Evolutionary conservation across 2,888 invertebrate species (phyloP).

Genomic region (Chrysolina americana): DNA sequence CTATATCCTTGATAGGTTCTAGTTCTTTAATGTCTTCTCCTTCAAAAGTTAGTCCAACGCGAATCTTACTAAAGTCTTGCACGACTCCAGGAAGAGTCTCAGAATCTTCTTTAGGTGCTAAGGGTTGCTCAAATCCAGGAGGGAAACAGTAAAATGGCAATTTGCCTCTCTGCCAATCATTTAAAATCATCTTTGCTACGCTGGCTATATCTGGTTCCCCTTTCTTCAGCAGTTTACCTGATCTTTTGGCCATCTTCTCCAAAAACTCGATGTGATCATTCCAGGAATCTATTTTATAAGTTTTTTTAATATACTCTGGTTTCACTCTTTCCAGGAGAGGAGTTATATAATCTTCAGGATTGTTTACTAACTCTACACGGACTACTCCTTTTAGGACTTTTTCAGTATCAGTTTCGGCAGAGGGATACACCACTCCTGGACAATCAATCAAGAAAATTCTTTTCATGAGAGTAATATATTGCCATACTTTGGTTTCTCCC

Average conservation of each 20-base stretch:
- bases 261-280: constrained; percentile 88
- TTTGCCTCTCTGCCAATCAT: constrained; percentile 99
- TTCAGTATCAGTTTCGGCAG: constrained; percentile 94
- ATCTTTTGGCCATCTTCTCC: constrained; percentile 88
- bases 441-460: constrained; percentile 98
- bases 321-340: constrained; percentile 90
- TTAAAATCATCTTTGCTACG: constrained; percentile 94
- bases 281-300: constrained; percentile 91
- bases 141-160: constrained; percentile 95
- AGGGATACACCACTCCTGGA: constrained; percentile 98
- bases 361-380: constrained; percentile 92
- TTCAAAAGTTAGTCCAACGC: constrained; percentile 73
- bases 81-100: constrained; percentile 73
- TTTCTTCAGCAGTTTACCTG: constrained; percentile 93
- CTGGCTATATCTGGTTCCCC: constrained; percentile 96
- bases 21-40: constrained; percentile 75
- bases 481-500: constrained; percentile 98
- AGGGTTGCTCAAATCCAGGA: constrained; percentile 83
- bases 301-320: constrained; percentile 89
- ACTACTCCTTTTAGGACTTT: constrained; percentile 98
- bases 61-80: constrained; percentile 89
- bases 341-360: constrained; percentile 95
- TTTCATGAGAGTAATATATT: constrained; percentile 98
- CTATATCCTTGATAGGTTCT: constrained; percentile 67
- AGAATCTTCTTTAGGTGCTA: constrained; percentile 65